Base-by-base conservation (phyloP, 2,888 invertebrate species). In the Athetis lepigone region DNA sequence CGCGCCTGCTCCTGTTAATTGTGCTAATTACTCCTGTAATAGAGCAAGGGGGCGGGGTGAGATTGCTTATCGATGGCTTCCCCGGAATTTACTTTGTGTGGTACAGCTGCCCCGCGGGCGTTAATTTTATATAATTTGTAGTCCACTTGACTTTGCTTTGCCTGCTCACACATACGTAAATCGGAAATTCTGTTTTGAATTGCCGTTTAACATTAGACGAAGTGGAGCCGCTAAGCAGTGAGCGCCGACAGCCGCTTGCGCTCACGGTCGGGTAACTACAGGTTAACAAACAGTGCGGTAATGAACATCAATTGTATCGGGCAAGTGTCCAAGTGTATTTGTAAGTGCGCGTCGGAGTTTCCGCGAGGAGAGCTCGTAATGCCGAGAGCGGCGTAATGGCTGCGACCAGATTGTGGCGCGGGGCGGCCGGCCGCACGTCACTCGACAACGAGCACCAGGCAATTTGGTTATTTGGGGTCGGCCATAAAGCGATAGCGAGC, bases 11-110 rank as follows among this genome's bases (percentile, higher is more conserved):
- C 85, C 92, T 91, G 95, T 94, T 95, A 95, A 95, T 95, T 95
- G 95, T 89, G 92, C 95, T 95, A 95, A 95, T 95, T 95, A 95
- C 95, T 92, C 90, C 92, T 92, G 93, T 95, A 95, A 95, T 93
- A 91, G 94, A 93, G 91, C 92, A 90, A 90, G 89, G 92, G 85
- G 90, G 89, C 88, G 90, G 88, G 86, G 90, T 86, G 90, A 93
- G 93, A 94, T 94, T 94, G 93, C 93, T 94, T 94, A 94, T 94
- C 93, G 92, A 91, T 89, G 90, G 88, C 87, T 90, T 89, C 90
- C 85, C 88, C 83, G 86, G 88, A 91, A 91, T 92, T 91, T 90
- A 89, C 90, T 90, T 88, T 85, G 86, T 88, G 87, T 89, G 86
- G 87, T 90, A 91, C 86, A 86, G 86, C 84, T 87, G 85, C 81